Percentiles rank a stretch among this genome's conserved stretches.
phyloP scores from a whole-genome alignment of 2,888 invertebrate genomes.

The Andrena camellia region DNA sequence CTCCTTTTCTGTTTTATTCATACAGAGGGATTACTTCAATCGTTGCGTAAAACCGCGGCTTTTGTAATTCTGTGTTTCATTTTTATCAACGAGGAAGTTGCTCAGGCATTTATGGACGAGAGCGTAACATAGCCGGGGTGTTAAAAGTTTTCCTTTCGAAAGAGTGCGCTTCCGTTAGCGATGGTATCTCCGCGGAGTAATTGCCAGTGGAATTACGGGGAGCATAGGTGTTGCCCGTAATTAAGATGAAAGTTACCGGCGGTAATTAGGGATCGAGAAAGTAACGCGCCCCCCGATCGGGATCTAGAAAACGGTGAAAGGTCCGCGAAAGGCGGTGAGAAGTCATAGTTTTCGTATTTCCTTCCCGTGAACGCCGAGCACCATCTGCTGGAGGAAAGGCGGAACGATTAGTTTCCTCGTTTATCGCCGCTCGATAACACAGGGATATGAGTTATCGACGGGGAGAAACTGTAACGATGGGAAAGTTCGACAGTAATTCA shows the following conservation, averaged over 20 bases:
- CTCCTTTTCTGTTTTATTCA: background rate
- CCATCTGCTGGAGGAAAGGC: conserved; percentile 14
- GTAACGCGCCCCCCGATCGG: conserved; percentile 61
- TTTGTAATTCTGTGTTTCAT: background rate
- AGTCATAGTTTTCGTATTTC: background rate
- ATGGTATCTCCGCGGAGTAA: conserved; percentile 59
- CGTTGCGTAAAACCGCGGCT: background rate
- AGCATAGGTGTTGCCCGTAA: conserved; percentile 67
- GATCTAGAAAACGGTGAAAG: conserved; percentile 60
- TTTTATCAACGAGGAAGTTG: background rate
- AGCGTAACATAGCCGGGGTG: background rate
- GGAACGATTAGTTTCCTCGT: background rate
- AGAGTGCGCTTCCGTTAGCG: conserved; percentile 1
- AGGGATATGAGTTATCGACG: conserved; percentile 5
- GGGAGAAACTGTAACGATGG: conserved; percentile 6
- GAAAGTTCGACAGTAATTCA: background rate
- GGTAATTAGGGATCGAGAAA: conserved; percentile 76
- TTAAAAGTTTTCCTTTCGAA: background rate
- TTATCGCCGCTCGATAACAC: conserved; percentile 40
- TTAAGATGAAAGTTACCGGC: conserved; percentile 73
- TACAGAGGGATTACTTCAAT: background rate
- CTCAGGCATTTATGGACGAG: no score
- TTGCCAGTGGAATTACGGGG: conserved; percentile 63
- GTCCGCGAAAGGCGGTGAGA: background rate
- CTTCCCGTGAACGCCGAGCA: background rate